A percentile compares a stretch with the other conserved stretches of the same genome.
These are phyloP conservation scores for Talpa occidentalis DNA, from an alignment of 2,113 vertebrate genomes.

Conservation along the genomic window DNA sequence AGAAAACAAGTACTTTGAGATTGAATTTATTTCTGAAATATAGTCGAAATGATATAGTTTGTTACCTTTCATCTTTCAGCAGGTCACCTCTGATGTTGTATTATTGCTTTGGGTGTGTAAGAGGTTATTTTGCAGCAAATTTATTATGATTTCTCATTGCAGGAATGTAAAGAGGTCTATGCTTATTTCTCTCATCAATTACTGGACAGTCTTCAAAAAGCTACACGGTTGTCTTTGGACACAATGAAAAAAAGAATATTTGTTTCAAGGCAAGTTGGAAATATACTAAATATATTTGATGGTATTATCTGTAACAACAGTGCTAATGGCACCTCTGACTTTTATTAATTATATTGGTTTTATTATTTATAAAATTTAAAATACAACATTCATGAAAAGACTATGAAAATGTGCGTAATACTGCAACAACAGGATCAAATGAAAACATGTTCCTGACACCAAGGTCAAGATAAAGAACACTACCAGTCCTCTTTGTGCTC, in stretches of 20 bases:
- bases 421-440: neutral
- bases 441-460: neutral
- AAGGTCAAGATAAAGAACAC: neutral
- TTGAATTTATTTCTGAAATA: constrained; percentile 30
- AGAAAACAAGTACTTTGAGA: neutral
- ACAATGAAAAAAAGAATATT: constrained; percentile 89
- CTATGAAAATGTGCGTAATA: neutral
- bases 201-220: constrained; percentile 88
- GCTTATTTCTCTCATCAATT: constrained; percentile 89
- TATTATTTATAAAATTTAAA: neutral
- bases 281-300: neutral
- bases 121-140: constrained; percentile 1
- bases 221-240: constrained; percentile 88
- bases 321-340: neutral
- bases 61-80: neutral
- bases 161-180: constrained; percentile 89
- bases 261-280: constrained; percentile 84
- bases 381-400: neutral
- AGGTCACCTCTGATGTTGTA: neutral
- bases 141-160: constrained; percentile 71
- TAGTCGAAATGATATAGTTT: neutral
- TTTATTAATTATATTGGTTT: neutral
- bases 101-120: constrained; percentile 30
- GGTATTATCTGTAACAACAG: neutral
- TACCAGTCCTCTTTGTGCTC: neutral